phyloP scores from a whole-genome alignment of 2,113 vertebrate species.

The Cyphomyrus discorhynchus region DNA sequence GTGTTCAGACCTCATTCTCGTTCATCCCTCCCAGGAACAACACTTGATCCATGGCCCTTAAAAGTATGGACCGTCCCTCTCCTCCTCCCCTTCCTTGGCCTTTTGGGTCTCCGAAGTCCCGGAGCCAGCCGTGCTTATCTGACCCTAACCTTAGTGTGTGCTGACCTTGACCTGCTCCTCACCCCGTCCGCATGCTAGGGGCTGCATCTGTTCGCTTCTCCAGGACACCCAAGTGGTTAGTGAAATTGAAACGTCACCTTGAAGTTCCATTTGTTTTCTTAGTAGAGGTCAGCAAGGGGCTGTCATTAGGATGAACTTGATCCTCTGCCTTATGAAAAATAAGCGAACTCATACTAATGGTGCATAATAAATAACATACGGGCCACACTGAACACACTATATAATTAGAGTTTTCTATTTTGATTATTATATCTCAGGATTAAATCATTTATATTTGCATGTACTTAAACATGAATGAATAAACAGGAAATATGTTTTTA shows the following conservation, averaged over 20 bases:
- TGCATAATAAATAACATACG: slow-evolving; percentile 52
- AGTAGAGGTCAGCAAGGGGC: slow-evolving; percentile 59
- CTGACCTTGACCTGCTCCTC: slow-evolving; percentile 71
- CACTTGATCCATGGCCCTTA: slow-evolving; percentile 58
- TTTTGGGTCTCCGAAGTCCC: slow-evolving; percentile 60
- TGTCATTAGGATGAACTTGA: slow-evolving; percentile 75
- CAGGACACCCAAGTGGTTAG: slow-evolving; percentile 69
- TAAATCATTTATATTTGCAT: not conserved
- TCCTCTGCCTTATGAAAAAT: slow-evolving; percentile 60
- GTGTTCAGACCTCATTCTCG: not conserved
- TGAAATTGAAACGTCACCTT: slow-evolving; percentile 75
- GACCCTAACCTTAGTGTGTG: slow-evolving; percentile 77
- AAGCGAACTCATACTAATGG: slow-evolving; percentile 43
- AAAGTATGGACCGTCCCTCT: slow-evolving; percentile 12
- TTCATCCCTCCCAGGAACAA: slow-evolving; percentile 52
- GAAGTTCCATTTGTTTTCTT: slow-evolving; percentile 74
- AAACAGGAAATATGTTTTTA: not conserved
- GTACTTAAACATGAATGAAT: not conserved
- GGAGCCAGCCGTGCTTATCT: slow-evolving; percentile 67
- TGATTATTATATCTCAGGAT: not conserved
- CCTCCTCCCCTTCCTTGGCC: slow-evolving; percentile 53
- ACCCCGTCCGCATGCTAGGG: slow-evolving; percentile 60
- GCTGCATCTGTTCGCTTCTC: slow-evolving; percentile 70
- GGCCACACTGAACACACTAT: not conserved
- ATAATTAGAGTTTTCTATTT: not conserved